A percentile compares a stretch with the other conserved stretches of the same genome.
These are phyloP conservation scores for Syritta pipiens DNA, from an alignment of 2,888 invertebrate species.

Conservation along the genomic window DNA sequence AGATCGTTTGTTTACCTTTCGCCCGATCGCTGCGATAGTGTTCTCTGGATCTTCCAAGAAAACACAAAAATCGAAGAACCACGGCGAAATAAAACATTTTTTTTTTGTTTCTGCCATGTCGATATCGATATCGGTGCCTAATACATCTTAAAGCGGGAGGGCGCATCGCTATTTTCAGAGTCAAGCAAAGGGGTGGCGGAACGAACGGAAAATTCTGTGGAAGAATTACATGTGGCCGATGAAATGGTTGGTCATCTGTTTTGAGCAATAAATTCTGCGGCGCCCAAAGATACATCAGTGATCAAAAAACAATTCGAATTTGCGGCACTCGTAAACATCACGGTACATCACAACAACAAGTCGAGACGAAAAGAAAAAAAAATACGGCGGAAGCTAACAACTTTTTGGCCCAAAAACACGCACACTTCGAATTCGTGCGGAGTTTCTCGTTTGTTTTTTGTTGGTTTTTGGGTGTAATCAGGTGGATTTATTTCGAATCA, in stretches of 20 bases:
- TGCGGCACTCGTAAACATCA: slow-evolving; percentile 4
- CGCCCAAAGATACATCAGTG: slow-evolving; percentile 13
- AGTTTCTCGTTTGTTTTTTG: too few relatives aligned
- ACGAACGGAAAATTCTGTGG: slow-evolving; percentile 11
- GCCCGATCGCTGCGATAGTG: slow-evolving; percentile 47
- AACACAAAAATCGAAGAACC: too few relatives aligned
- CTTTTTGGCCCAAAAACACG: too few relatives aligned
- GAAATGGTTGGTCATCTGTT: slow-evolving; percentile 5
- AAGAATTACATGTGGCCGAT: slow-evolving; percentile 15
- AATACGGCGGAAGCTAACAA: too few relatives aligned
- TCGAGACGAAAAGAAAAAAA: too few relatives aligned
- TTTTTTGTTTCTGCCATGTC: slow-evolving; percentile 31
- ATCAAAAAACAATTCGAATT: slow-evolving; percentile 1
- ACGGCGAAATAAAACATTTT: slow-evolving; percentile 30
- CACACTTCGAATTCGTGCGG: too few relatives aligned
- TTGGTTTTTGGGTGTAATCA: neutral
- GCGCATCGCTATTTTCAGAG: slow-evolving; percentile 40
- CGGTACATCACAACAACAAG: too few relatives aligned
- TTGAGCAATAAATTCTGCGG: slow-evolving; percentile 35
- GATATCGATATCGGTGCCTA: slow-evolving; percentile 18
- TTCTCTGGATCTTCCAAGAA: slow-evolving; percentile 18
- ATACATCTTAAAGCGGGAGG: slow-evolving; percentile 16
- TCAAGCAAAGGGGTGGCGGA: slow-evolving; percentile 1
- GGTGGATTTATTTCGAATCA: neutral
- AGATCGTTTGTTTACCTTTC: slow-evolving; percentile 58